Percentiles rank a stretch among this genome's conserved stretches.
Evolutionary conservation across 2,888 invertebrate species (phyloP).

Genomic region (Yponomeuta plumbellus): DNA sequence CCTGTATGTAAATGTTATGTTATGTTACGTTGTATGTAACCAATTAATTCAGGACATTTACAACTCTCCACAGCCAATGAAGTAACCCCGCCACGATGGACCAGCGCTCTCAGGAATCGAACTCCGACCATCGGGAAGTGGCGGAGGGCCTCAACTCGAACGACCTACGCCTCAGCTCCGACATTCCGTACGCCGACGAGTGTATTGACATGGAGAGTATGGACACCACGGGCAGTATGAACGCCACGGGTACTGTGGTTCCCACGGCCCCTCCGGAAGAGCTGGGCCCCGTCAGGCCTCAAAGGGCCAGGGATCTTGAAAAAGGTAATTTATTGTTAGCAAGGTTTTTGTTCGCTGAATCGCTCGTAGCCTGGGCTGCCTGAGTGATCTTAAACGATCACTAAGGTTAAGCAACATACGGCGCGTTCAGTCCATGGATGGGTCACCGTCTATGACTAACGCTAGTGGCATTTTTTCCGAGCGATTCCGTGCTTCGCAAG

Average conservation of each 20-base stretch:
- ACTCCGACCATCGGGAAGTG: not conserved
- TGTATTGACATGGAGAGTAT: conserved; percentile 39
- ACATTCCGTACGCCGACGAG: conserved; percentile 41
- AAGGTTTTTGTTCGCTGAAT: too few relatives aligned
- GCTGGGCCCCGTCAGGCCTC: conserved; percentile 37
- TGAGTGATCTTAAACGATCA: too few relatives aligned
- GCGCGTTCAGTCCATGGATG: too few relatives aligned
- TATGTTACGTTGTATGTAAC: too few relatives aligned
- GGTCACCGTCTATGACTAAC: too few relatives aligned
- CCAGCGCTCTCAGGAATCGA: conserved; percentile 23
- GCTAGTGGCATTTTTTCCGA: too few relatives aligned
- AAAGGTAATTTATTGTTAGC: conserved; percentile 21
- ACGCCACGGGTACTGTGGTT: too few relatives aligned
- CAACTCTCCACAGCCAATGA: conserved; percentile 45
- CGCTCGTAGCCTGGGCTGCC: too few relatives aligned
- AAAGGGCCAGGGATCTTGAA: conserved; percentile 35
- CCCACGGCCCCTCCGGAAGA: conserved; percentile 32
- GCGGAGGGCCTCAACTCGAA: conserved; percentile 45
- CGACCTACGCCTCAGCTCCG: conserved; percentile 37
- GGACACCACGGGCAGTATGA: not conserved
- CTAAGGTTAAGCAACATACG: too few relatives aligned
- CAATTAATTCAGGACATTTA: too few relatives aligned
- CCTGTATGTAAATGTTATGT: too few relatives aligned
- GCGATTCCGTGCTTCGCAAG: too few relatives aligned
- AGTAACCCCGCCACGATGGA: conserved; percentile 44